These are phyloP conservation scores for Ctenopoma kingsleyae DNA, from an alignment of 2,797 vertebrate genomes.

Conservation along the genomic window DNA sequence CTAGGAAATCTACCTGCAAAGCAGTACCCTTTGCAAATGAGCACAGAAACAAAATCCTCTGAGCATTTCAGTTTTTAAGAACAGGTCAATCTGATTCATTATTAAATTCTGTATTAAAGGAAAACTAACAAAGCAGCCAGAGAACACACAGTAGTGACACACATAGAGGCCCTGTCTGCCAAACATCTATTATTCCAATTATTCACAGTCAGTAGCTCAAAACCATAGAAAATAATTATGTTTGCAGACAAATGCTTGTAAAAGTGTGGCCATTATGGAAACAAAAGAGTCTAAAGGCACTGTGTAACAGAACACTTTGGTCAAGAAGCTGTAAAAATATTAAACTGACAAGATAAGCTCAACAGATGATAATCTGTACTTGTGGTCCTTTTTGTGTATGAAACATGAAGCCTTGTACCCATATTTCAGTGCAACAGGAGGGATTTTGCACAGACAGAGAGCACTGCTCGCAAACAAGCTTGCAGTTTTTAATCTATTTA, in stretches of 20 bases:
- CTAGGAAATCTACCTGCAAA: constrained; percentile 55
- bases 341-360: background rate
- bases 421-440: constrained; percentile 10
- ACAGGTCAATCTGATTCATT: constrained; percentile 42
- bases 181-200: constrained; percentile 50
- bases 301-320: background rate
- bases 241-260: constrained; percentile 10
- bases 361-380: background rate
- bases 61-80: constrained; percentile 29
- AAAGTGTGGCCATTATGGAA: constrained; percentile 29
- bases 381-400: constrained; percentile 10
- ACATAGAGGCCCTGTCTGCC: constrained; percentile 5
- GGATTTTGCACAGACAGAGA: background rate
- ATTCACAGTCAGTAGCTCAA: constrained; percentile 16
- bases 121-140: constrained; percentile 17
- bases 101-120: constrained; percentile 29
- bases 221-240: constrained; percentile 10
- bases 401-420: constrained; percentile 6
- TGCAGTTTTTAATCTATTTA: constrained; percentile 26
- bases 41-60: constrained; percentile 32
- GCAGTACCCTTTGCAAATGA: constrained; percentile 31
- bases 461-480: constrained; percentile 1
- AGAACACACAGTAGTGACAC: constrained; percentile 22
- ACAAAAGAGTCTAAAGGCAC: constrained; percentile 11
- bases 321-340: background rate